Evolutionary conservation across 2,888 invertebrate genomes (phyloP).

Genomic region (Lamproptera curius): DNA sequence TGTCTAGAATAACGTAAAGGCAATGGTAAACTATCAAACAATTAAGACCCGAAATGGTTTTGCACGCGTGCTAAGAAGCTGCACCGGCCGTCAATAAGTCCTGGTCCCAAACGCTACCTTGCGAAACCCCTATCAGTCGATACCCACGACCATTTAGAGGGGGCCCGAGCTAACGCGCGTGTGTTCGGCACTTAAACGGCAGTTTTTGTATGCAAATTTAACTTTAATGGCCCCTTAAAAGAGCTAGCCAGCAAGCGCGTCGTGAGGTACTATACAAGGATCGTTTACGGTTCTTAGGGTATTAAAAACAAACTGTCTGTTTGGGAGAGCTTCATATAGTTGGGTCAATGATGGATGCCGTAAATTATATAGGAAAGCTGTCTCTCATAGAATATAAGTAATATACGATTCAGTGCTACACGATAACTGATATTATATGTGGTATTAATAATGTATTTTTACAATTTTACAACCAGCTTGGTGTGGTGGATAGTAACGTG

Average conservation of each 20-base stretch:
- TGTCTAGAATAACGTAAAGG: no score
- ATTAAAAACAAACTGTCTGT: no score
- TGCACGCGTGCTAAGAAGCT: background rate
- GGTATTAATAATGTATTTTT: no score
- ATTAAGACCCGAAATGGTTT: background rate
- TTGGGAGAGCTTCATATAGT: no score
- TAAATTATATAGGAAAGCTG: no score
- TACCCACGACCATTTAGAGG: conserved; percentile 16
- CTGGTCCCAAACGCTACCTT: background rate
- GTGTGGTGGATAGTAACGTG: no score
- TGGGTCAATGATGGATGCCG: no score
- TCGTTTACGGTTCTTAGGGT: conserved; percentile 15
- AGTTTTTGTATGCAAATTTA: conserved; percentile 22
- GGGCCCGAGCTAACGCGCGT: conserved; percentile 7
- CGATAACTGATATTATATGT: no score
- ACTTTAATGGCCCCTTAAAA: conserved; percentile 21
- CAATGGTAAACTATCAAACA: no score
- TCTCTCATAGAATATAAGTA: no score
- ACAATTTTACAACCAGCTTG: no score
- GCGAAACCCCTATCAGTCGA: conserved; percentile 12
- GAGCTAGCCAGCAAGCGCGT: conserved; percentile 11
- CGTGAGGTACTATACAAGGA: conserved; percentile 15
- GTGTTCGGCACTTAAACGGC: conserved; percentile 14
- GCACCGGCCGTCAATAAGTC: background rate
- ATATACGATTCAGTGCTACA: no score